Percentiles rank a stretch among this genome's conserved stretches.
phyloP scores from a whole-genome alignment of 1,140 invertebrate genomes.

The Colletes gigas region DNA sequence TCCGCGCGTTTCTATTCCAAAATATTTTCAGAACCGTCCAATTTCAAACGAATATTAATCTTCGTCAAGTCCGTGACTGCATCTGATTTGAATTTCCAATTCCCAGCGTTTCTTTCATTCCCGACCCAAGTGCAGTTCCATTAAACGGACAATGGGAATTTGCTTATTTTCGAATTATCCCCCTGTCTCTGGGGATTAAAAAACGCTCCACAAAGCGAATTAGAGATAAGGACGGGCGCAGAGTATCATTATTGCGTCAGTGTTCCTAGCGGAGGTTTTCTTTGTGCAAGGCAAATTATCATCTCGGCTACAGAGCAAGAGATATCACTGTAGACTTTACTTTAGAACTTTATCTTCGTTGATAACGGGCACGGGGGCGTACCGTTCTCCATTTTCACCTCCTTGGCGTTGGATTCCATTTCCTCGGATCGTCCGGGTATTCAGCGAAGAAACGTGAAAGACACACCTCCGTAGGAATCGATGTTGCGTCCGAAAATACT shows the following conservation, averaged over 20 bases:
- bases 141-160: not conserved
- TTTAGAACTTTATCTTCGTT: constrained; percentile 14
- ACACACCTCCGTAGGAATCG: not conserved
- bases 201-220: not conserved
- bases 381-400: constrained; percentile 19
- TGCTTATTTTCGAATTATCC: not conserved
- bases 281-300: constrained; percentile 19
- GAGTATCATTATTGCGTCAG: not conserved
- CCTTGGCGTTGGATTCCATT: not conserved
- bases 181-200: not conserved
- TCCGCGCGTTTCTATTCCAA: not conserved
- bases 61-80: not conserved
- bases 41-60: not conserved
- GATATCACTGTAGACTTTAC: constrained; percentile 17
- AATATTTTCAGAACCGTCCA: not conserved
- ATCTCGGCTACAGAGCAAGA: not conserved
- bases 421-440: not conserved
- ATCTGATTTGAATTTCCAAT: not conserved
- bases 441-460: not conserved
- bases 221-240: not conserved
- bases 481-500: constrained; percentile 7
- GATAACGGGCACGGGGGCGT: constrained; percentile 1
- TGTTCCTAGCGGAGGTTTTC: not conserved
- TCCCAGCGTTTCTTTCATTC: not conserved
- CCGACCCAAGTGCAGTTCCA: not conserved